Conservation (phyloP, 2,113 vertebrate species). For the Clinocottus analis region DNA sequence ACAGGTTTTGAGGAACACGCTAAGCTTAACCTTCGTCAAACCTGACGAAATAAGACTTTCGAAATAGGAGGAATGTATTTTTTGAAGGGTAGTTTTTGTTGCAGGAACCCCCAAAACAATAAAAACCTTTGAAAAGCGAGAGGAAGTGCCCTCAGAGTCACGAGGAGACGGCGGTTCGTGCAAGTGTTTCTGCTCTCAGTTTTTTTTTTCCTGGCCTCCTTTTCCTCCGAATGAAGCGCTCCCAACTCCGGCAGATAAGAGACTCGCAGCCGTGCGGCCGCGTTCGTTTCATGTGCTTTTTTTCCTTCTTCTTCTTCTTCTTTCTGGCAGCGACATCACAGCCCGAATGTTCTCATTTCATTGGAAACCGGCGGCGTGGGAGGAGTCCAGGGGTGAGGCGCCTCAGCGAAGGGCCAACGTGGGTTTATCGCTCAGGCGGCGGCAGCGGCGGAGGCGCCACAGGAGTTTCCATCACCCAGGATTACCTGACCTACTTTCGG, state of each 20-base stretch:
- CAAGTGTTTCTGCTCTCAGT: constrained; percentile 2
- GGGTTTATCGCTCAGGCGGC: constrained; percentile 37
- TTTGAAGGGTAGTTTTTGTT: background rate
- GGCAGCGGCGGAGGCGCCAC: too few relatives aligned
- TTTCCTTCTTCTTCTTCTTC: too few relatives aligned
- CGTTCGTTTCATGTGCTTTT: background rate
- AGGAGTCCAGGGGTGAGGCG: background rate
- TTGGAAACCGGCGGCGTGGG: background rate
- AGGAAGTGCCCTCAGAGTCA: background rate
- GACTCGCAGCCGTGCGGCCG: background rate
- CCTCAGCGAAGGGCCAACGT: background rate
- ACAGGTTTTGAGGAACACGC: constrained; percentile 29
- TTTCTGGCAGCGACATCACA: constrained; percentile 11
- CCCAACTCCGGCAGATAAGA: constrained; percentile 12
- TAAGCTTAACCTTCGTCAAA: background rate
- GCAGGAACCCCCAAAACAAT: constrained; percentile 12
- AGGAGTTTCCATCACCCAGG: constrained; percentile 42
- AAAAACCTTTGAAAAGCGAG: constrained; percentile 1
- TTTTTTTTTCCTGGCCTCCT: constrained; percentile 34
- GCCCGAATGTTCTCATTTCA: constrained; percentile 13
- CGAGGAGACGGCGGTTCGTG: constrained; percentile 10
- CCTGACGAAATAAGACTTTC: background rate
- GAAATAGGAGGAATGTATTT: background rate
- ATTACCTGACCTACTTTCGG: constrained; percentile 37
- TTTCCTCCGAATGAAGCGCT: background rate